A percentile compares a stretch with the other conserved stretches of the same genome.
Evolutionary conservation across 2,888 invertebrate species (phyloP).

Genomic region (Apoda limacodes): DNA sequence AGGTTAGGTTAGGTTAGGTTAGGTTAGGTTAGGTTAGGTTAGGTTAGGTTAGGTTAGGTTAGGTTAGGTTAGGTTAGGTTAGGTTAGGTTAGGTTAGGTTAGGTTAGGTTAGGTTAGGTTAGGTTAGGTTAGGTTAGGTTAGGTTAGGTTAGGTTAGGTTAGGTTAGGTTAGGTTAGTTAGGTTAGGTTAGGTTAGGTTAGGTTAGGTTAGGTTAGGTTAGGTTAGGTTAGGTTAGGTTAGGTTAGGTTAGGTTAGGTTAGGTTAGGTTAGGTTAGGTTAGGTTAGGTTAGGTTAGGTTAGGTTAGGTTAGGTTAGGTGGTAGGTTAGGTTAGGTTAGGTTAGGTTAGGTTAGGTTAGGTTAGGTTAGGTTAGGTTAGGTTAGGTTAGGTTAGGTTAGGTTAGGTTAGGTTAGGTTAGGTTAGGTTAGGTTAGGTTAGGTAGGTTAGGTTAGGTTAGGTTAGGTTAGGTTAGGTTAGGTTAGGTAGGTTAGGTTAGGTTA

Average conservation of each 20-base stretch:
- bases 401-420: conserved; percentile 18
- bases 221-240: conserved; percentile 14
- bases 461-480: conserved; percentile 2
- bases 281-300: conserved; percentile 14
- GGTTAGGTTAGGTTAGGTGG: not conserved
- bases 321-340: no score
- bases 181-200: conserved; percentile 19
- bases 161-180: conserved; percentile 20
- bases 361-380: conserved; percentile 7
- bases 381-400: conserved; percentile 17
- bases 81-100: conserved; percentile 21
- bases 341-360: conserved; percentile 11
- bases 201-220: conserved; percentile 17
- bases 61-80: conserved; percentile 21
- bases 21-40: conserved; percentile 21
- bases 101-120: conserved; percentile 21
- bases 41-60: conserved; percentile 22
- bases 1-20: conserved; percentile 18
- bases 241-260: conserved; percentile 15
- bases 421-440: conserved; percentile 15
- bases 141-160: conserved; percentile 16
- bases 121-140: conserved; percentile 22
- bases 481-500: no score
- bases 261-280: no score
- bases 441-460: no score